Evolutionary conservation across 92 coral and sea anemone species (phyloP), one percentile per base, ranked within the genome.

Genomic region (Umimayanthus kanabou): DNA sequence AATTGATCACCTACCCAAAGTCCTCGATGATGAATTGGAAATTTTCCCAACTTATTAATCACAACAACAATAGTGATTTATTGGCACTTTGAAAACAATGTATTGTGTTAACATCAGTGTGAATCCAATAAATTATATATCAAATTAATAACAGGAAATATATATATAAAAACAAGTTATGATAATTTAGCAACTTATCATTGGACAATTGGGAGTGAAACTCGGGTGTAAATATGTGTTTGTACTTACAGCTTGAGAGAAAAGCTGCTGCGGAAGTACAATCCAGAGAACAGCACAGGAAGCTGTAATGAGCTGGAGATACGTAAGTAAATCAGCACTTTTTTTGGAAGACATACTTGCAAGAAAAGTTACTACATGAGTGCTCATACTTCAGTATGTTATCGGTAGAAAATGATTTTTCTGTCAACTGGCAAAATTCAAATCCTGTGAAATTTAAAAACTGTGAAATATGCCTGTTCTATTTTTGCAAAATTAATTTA

Each of bases 221-320:
- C n/a, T n/a, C n/a, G 85, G 53, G 16, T 55, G 39, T 86, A 2
- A 9, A 23, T 20, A 28, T 39, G 23, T 42, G 14, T 42, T 39
- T 64, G 66, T 81, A 10, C 82, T 85, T 79, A 33, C 85, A 95
- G 96, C 83, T 47, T 93, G 71, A 85, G 90, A 61, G 90, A 89
- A 78, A 91, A 92, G 69, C 75, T 95, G 4, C 71, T 95, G 57
- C 84, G 80, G 70, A 95, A 89, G 85, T 93, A 90, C 81, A 83
- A 90, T 76, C 79, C 96, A 76, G 93, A 82, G 79, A 80, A 77
- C 26, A 93, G 94, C 85, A 88, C 87, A 26, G 94, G 88, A 28
- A 88, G 91, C 90, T 93, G 87, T 58, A 94, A 95, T 88, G 97
- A 96, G 53, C 94, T 97, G 80, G 99, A 94, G 70, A 45, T 88